Percentiles rank a stretch among this genome's conserved stretches.
These are phyloP conservation scores for Cryptotis parvus DNA, from an alignment of 2,113 vertebrate genomes.

Conservation along the genomic window DNA sequence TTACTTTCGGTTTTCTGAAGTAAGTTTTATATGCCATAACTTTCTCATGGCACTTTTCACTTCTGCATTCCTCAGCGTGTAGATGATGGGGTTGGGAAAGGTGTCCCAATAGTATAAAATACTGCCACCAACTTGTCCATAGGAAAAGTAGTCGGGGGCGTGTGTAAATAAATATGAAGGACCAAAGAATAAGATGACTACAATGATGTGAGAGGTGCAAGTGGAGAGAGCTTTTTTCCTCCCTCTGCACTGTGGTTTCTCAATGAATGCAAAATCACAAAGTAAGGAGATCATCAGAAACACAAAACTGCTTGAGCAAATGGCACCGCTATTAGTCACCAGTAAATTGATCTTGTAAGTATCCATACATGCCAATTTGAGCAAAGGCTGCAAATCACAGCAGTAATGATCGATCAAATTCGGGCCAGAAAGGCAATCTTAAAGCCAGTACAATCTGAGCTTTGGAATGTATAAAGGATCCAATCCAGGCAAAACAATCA, in stretches of 20 bases:
- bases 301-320: constrained; percentile 30
- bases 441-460: constrained; percentile 35
- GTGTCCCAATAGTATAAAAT: constrained; percentile 23
- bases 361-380: constrained; percentile 36
- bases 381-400: constrained; percentile 59
- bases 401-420: constrained; percentile 63
- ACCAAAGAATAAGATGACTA: not conserved
- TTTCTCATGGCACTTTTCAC: constrained; percentile 56
- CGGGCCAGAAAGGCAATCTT: constrained; percentile 46
- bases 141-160: not conserved
- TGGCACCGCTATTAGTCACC: constrained; percentile 45
- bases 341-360: constrained; percentile 18
- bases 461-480: constrained; percentile 27
- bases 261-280: constrained; percentile 19
- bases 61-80: constrained; percentile 34
- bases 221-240: constrained; percentile 34
- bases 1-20: not conserved
- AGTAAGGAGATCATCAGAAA: constrained; percentile 57
- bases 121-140: constrained; percentile 44
- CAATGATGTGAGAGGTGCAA: not conserved
- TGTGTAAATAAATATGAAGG: constrained; percentile 35
- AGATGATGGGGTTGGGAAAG: constrained; percentile 41
- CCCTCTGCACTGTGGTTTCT: not conserved
- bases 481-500: constrained; percentile 28
- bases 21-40: not conserved